Conservation (phyloP, 2,797 vertebrate genomes). For the Stomatorhinus walkeri region DNA sequence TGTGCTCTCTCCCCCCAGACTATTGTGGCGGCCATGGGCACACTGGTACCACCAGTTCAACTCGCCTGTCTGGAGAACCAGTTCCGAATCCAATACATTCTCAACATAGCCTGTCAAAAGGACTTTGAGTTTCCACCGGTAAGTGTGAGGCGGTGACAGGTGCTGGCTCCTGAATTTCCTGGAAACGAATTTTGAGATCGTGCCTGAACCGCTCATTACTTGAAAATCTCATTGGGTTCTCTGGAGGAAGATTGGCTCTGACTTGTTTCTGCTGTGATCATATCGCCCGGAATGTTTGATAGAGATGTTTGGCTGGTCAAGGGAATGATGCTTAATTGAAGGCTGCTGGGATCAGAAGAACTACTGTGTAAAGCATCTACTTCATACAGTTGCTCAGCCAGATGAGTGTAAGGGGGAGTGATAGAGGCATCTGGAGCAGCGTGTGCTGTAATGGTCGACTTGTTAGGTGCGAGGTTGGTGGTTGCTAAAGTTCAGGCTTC, state of each 20-base stretch:
- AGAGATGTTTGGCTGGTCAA: not conserved
- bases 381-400: not conserved
- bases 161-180: not conserved
- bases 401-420: not conserved
- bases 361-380: not conserved
- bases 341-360: not conserved
- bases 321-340: not conserved
- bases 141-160: conserved; percentile 50
- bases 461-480: not conserved
- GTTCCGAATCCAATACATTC: conserved; percentile 85
- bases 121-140: conserved; percentile 92
- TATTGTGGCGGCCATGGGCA: conserved; percentile 90
- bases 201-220: not conserved
- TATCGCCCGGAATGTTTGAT: not conserved
- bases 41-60: conserved; percentile 83
- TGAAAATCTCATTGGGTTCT: not conserved
- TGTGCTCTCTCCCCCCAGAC: conserved; percentile 57
- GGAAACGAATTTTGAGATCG: not conserved
- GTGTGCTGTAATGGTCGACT: not conserved
- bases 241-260: not conserved
- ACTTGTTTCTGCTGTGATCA: not conserved
- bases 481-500: not conserved
- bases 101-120: conserved; percentile 85
- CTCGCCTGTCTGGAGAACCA: conserved; percentile 84
- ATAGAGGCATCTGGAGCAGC: not conserved